These are phyloP conservation scores for Lagocephalus sceleratus DNA, from an alignment of 2,797 vertebrate species.

Conservation along the genomic window DNA sequence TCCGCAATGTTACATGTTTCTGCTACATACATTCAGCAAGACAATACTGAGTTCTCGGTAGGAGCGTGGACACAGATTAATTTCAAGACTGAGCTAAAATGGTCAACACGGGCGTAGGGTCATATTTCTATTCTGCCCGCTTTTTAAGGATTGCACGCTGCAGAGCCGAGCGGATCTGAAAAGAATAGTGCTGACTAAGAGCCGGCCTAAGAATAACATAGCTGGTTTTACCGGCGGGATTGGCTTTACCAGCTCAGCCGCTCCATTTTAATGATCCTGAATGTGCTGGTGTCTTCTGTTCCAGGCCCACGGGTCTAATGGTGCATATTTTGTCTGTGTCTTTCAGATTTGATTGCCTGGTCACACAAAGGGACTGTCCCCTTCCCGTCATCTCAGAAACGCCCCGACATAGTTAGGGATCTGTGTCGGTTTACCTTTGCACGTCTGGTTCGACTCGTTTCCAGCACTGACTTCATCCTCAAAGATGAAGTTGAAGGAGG, in stretches of 20 bases:
- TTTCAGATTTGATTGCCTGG: constrained; percentile 40
- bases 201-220: constrained; percentile 42
- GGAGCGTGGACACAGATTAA: constrained; percentile 5
- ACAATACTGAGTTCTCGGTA: no score
- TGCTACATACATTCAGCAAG: constrained; percentile 1
- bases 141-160: constrained; percentile 3
- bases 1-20: constrained; percentile 12
- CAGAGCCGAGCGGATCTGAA: constrained; percentile 1
- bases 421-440: constrained; percentile 6
- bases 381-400: constrained; percentile 9
- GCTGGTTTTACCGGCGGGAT: constrained; percentile 23
- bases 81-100: no score
- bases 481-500: constrained; percentile 93
- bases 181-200: constrained; percentile 35
- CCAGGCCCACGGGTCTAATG: constrained; percentile 14
- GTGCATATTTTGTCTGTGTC: constrained; percentile 25
- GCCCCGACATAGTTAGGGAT: constrained; percentile 1
- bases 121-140: constrained; percentile 3
- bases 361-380: constrained; percentile 14
- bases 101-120: no score
- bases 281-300: constrained; percentile 19
- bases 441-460: constrained; percentile 10
- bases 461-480: constrained; percentile 15
- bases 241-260: constrained; percentile 31
- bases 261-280: constrained; percentile 8